A percentile compares a stretch with the other conserved stretches of the same genome.
Evolutionary conservation across 2,797 vertebrate species (phyloP).

Genomic region (Arrhamphus sclerolepis): DNA sequence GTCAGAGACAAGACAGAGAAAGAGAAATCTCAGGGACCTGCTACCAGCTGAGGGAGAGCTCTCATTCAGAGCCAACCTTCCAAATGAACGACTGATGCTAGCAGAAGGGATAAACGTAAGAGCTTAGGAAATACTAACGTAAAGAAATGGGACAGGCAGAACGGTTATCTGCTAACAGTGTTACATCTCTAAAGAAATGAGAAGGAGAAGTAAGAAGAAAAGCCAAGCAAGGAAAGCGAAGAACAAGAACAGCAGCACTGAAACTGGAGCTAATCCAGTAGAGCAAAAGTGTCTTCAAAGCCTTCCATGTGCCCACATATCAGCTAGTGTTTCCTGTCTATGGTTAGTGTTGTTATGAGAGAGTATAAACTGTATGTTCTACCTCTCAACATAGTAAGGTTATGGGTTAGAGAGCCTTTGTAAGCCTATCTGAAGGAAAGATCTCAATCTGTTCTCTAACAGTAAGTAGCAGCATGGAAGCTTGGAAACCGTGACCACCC

Average conservation of each 20-base stretch:
- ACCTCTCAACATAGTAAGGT: conserved; percentile 68
- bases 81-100: conserved; percentile 51
- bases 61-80: conserved; percentile 61
- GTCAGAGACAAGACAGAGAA: conserved; percentile 48
- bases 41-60: conserved; percentile 59
- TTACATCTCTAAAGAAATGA: conserved; percentile 20
- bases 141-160: conserved; percentile 48
- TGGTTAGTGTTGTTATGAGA: conserved; percentile 75
- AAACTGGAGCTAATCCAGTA: conserved; percentile 56
- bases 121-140: conserved; percentile 24
- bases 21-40: conserved; percentile 58
- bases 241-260: conserved; percentile 23
- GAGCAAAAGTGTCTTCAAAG: conserved; percentile 75
- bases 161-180: conserved; percentile 47
- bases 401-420: conserved; percentile 62
- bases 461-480: conserved; percentile 53
- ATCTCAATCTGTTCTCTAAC: conserved; percentile 66
- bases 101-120: conserved; percentile 51
- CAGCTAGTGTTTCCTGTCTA: conserved; percentile 73
- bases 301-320: conserved; percentile 69
- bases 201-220: conserved; percentile 22
- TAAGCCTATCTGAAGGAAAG: conserved; percentile 66
- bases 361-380: conserved; percentile 76
- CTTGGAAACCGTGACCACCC: conserved; percentile 74
- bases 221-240: conserved; percentile 9